Evolutionary conservation across 1,140 invertebrate genomes (phyloP).

Genomic region (Drosophila insularis): DNA sequence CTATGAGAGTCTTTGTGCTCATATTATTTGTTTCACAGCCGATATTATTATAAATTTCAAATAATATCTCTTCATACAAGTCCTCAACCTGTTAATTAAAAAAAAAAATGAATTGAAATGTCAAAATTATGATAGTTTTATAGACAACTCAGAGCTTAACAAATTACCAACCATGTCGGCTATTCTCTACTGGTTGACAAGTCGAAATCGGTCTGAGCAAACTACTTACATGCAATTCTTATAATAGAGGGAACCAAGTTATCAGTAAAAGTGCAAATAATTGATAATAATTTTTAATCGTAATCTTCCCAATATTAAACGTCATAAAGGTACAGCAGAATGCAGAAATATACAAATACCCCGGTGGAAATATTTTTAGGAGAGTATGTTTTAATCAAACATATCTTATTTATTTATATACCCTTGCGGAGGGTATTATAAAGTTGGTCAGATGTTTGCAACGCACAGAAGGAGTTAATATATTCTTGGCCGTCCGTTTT

Average conservation of each 20-base stretch:
- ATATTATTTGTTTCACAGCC: conserved; percentile 89
- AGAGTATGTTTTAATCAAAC: background rate
- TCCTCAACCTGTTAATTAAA: conserved; percentile 88
- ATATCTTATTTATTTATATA: too few relatives aligned
- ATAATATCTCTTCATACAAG: conserved; percentile 95
- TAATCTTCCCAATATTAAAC: background rate
- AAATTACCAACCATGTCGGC: background rate
- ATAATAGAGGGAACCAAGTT: conserved; percentile 33
- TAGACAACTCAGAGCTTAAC: background rate
- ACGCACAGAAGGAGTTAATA: too few relatives aligned
- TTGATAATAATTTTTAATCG: background rate
- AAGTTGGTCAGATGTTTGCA: too few relatives aligned
- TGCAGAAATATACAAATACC: background rate
- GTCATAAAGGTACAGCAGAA: background rate
- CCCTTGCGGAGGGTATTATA: too few relatives aligned
- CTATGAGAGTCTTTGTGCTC: conserved; percentile 88
- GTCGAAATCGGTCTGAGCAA: background rate
- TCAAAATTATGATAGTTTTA: background rate
- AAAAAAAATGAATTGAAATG: background rate
- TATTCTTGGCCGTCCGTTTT: too few relatives aligned
- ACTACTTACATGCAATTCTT: background rate
- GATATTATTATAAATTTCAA: conserved; percentile 96
- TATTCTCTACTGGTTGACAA: background rate
- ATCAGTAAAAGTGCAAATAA: conserved; percentile 26
- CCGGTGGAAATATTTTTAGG: background rate